Base-by-base conservation (phyloP, 1,140 invertebrate species). In the Papilio polyxenes region DNA sequence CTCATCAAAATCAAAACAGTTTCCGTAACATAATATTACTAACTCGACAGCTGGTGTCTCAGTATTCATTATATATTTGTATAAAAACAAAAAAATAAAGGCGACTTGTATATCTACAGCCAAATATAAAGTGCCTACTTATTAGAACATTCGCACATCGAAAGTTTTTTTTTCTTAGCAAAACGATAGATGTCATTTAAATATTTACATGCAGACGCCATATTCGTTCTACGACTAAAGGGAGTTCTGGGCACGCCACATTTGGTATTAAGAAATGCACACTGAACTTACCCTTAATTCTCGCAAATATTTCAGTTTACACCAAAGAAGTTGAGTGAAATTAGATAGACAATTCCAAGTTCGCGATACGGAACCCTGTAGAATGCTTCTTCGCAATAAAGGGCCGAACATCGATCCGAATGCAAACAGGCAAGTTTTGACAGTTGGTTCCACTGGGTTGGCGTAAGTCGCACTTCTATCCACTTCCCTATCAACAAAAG, bases 341-440 rank as follows among this genome's bases (percentile, higher is more conserved):
- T 95, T 93, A 85, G 93, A 92, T 88, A 96, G 87, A 89, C 93
- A 95, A 94, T 95, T 95, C 95, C 95, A 96, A 95, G 95, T 96
- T 91, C 95, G 93, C 83, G 95, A 93, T 89, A 95, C 95, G 87
- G 95, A 95, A 91, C 95, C 95, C 93, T 95, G 95, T 93, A 96
- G 89, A 92, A 95, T 92, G 90, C 95, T 95, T 91, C 93, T 95
- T 92, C 95, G 93, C 90, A 95, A 92, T 92, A 95, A 95, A 94
- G 95, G 94, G 92, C 95, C 95, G 92, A 95, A 96, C 95, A 96
- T 96, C 95, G 95, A 95, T 95, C 95, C 95, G 95, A 95, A 93
- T 93, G 89, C 91, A 87, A 92, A 89, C 89, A 89, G 88, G 85
- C 86, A 87, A 91, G 86, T 87, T 89, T 88, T 87, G 84, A 87